Evolutionary conservation across 2,797 vertebrate species (phyloP).

Genomic region (Paratrypauchen microcephalus): DNA sequence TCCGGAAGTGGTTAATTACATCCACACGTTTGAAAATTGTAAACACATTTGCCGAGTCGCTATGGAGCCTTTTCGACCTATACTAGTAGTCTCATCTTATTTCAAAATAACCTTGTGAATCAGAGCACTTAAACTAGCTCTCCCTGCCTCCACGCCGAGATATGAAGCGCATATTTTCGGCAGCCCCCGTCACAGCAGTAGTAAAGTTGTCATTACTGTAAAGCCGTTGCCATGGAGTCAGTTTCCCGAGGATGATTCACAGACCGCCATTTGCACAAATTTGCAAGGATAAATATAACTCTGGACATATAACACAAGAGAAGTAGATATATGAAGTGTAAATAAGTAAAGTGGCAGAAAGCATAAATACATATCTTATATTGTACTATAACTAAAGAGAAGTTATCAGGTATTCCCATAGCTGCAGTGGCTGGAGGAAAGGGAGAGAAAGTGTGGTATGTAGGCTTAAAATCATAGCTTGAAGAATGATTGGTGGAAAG

Average conservation of each 20-base stretch:
- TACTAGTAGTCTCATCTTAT: background rate
- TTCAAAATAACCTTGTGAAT: background rate
- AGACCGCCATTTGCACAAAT: conserved; percentile 37
- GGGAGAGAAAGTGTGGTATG: no score
- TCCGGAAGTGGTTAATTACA: background rate
- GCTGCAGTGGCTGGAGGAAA: no score
- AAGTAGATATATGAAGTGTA: background rate
- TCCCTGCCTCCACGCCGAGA: conserved; percentile 26
- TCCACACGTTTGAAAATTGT: background rate
- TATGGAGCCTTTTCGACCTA: conserved; percentile 9
- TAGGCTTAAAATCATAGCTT: no score
- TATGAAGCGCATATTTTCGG: conserved; percentile 31
- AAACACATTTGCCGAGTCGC: conserved; percentile 13
- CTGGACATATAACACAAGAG: conserved; percentile 11
- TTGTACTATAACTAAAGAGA: no score
- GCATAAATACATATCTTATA: background rate
- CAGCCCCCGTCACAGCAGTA: conserved; percentile 24
- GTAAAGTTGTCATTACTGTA: conserved; percentile 60
- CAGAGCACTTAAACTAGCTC: background rate
- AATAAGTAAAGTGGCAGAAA: background rate
- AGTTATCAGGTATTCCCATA: no score
- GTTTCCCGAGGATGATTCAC: conserved; percentile 55
- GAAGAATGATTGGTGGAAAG: no score
- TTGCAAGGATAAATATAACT: conserved; percentile 44
- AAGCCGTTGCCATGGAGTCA: conserved; percentile 73